Base-by-base conservation (phyloP, 2,888 invertebrate species). In the Bombyx huttoni region DNA sequence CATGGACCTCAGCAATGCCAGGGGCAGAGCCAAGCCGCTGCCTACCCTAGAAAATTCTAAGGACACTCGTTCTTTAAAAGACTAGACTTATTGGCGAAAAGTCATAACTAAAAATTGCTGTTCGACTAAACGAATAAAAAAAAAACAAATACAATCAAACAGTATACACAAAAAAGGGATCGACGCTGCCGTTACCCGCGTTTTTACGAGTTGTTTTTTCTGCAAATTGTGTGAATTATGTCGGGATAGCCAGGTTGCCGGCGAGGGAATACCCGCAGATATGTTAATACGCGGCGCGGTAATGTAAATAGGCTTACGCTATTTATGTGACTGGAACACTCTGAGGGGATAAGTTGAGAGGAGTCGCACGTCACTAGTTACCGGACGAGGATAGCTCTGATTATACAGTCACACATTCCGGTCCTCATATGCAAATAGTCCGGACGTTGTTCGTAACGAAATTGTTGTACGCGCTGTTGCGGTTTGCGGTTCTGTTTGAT, bases 321-420 rank as follows among this genome's bases (percentile, higher is more conserved):
- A 82, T 83, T 82, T 84, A 83, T 84, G 81, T 82, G 80, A 75
- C 75, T 77, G 74, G 74, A 80, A 78, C 70, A 78, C 75, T 78
- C 75, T 65, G 68, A 55, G 75, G 24, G 78, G 74, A 79, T 74
- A 73, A 67, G 65, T 68, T 60, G 66, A 75, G 66, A 57, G 54
- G 56, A 53, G 51, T 48, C 54, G 24, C 50, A 59, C 54, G 53
- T 53, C 56, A 50, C 65, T 70, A 70, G 66, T 67, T 66, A 58
- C 60, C 57, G 62, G 70, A 65, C 56, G 59, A 58, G 61, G 64
- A 59, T 62, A 61, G 65, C 65, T 65, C 67, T 71, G 72, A 76
- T 76, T 73, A 70, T 73, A 74, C 68, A 70, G 68, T 61, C 61
- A 70, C 63, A 60, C 60, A 58, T 67, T 67, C 65, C 40, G 9